Evolutionary conservation across 2,797 vertebrate genomes (phyloP).

Genomic region (Chelmon rostratus): DNA sequence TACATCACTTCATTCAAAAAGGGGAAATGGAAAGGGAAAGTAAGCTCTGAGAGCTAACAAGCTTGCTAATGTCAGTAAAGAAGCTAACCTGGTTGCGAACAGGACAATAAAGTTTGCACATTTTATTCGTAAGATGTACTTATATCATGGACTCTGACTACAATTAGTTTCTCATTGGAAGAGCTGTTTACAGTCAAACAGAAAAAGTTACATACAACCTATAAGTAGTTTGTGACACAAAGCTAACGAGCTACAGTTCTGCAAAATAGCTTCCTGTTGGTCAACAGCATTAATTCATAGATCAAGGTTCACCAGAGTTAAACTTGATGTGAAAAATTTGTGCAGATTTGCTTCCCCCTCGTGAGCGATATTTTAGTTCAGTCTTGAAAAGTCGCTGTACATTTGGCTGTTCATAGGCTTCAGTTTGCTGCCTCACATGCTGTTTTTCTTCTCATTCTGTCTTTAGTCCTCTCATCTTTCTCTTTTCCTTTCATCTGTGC

Average conservation of each 20-base stretch:
- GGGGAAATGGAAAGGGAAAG: neutral
- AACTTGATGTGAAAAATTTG: too few relatives aligned
- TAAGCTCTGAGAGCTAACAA: neutral
- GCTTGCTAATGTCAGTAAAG: neutral
- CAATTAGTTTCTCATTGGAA: neutral
- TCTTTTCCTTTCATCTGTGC: constrained; percentile 20
- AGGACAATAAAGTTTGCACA: neutral
- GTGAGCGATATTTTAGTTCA: neutral
- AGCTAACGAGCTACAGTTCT: neutral
- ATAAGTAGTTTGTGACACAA: neutral
- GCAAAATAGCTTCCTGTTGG: too few relatives aligned
- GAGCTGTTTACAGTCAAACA: neutral
- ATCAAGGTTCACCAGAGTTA: neutral
- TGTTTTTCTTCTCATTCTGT: neutral
- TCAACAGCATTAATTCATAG: neutral
- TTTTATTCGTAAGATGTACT: neutral
- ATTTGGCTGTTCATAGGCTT: neutral
- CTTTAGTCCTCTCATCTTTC: neutral
- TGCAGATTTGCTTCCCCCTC: too few relatives aligned
- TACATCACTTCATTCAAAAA: neutral
- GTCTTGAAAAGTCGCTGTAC: neutral
- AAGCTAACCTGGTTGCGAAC: neutral
- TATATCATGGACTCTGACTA: neutral
- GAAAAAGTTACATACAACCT: too few relatives aligned
- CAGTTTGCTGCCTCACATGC: neutral